These are phyloP conservation scores for Diplolepis rosae DNA, from an alignment of 2,888 invertebrate genomes.

Conservation along the genomic window DNA sequence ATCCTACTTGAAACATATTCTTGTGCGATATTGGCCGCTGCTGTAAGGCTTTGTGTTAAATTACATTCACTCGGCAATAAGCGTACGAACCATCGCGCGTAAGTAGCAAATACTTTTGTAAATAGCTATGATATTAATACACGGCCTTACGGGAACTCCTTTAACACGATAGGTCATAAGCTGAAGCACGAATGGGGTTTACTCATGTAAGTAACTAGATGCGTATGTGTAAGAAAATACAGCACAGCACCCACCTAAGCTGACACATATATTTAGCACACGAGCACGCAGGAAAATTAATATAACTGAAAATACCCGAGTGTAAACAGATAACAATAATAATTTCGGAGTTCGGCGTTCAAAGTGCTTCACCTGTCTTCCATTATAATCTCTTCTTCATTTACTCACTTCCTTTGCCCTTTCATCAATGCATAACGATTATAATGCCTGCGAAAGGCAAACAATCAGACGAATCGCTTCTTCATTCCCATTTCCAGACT, in stretches of 20 bases:
- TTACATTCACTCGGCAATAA: constrained; percentile 35
- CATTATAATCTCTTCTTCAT: not conserved
- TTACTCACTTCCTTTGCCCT: not conserved
- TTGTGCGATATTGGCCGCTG: constrained; percentile 35
- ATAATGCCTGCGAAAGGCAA: constrained; percentile 45
- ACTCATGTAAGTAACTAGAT: not conserved
- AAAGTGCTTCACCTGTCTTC: not conserved
- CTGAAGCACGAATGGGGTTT: constrained; percentile 15
- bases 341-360: constrained; percentile 40
- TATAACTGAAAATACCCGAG: constrained; percentile 48
- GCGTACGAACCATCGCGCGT: constrained; percentile 32
- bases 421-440: not conserved
- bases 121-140: constrained; percentile 57
- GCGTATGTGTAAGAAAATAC: not conserved
- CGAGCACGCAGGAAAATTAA: constrained; percentile 40
- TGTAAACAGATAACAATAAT: constrained; percentile 54
- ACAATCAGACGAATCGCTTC: constrained; percentile 44
- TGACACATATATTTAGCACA: not conserved
- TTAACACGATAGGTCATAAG: constrained; percentile 36
- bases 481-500: constrained; percentile 38
- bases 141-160: constrained; percentile 49
- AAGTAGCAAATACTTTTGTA: constrained; percentile 55
- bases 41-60: constrained; percentile 38
- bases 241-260: not conserved
- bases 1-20: constrained; percentile 1